phyloP scores from a whole-genome alignment of 2,888 invertebrate species.

The Diogma glabrata region DNA sequence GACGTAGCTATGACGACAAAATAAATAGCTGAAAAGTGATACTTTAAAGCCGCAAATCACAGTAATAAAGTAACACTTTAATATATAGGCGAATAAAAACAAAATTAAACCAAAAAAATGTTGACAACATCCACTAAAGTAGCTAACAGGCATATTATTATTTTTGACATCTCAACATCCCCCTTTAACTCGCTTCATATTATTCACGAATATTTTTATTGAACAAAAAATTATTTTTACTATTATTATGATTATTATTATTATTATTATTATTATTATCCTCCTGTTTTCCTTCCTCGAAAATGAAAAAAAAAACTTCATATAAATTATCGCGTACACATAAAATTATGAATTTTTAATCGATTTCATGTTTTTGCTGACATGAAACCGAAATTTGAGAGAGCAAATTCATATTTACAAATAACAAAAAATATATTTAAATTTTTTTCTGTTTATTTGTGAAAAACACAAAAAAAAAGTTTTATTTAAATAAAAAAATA shows the following conservation, averaged over 20 bases:
- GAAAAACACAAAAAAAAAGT: not conserved
- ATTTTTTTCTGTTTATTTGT: constrained; percentile 2
- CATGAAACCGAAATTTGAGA: constrained; percentile 1
- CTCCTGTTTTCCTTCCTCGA: not conserved
- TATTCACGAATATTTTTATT: not conserved
- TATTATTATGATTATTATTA: not conserved
- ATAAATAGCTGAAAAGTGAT: too few species aligned
- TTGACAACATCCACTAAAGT: constrained; percentile 5
- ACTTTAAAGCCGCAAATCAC: too few species aligned
- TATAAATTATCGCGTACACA: not conserved
- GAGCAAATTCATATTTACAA: not conserved
- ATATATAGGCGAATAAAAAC: not conserved
- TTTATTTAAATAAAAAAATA: not conserved
- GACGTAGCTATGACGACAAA: too few species aligned
- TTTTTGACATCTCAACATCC: constrained; percentile 8
- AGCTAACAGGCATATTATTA: constrained; percentile 8
- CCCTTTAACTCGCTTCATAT: not conserved
- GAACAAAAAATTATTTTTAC: not conserved
- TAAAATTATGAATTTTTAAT: constrained; percentile 5
- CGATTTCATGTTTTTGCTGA: constrained; percentile 5
- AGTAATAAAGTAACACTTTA: too few species aligned
- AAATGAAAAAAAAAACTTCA: too few species aligned
- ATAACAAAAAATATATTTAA: not conserved
- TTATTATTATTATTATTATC: too few species aligned
- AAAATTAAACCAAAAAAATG: not conserved